Conservation (phyloP, 2,113 vertebrate genomes). For the Natator depressus region DNA sequence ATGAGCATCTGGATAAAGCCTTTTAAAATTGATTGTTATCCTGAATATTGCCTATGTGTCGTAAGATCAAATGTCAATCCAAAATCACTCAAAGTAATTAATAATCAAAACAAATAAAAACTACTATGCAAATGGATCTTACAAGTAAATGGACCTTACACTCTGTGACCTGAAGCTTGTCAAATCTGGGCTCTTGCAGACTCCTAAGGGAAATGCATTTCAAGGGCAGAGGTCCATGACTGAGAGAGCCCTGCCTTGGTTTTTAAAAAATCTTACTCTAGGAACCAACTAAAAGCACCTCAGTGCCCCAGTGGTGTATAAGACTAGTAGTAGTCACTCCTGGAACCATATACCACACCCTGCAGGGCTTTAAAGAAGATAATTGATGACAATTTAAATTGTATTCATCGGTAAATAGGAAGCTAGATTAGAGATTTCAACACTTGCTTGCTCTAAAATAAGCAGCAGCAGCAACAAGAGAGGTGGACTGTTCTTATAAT, state of each 20-base stretch:
- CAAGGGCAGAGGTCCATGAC: not conserved
- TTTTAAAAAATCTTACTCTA: not conserved
- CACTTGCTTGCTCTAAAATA: not conserved
- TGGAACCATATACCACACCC: not conserved
- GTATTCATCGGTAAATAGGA: not conserved
- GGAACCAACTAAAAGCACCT: not conserved
- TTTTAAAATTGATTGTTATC: not conserved
- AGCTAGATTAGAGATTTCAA: not conserved
- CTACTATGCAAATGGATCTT: not conserved
- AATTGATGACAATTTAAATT: not conserved
- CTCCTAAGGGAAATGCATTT: not conserved
- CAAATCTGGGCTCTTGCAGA: not conserved
- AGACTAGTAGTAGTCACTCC: not conserved
- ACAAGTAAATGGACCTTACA: not conserved
- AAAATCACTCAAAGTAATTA: not conserved
- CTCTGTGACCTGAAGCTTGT: not conserved
- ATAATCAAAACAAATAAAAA: not conserved
- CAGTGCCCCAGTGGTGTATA: not conserved
- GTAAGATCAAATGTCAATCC: not conserved
- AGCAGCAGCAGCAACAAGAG: not conserved
- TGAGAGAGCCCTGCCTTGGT: not conserved
- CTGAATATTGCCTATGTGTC: not conserved
- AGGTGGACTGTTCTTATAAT: not conserved
- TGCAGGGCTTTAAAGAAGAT: not conserved
- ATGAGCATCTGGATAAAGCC: not conserved